These are phyloP conservation scores for Meteorus colon DNA, from an alignment of 2,888 invertebrate species.

Conservation along the genomic window DNA sequence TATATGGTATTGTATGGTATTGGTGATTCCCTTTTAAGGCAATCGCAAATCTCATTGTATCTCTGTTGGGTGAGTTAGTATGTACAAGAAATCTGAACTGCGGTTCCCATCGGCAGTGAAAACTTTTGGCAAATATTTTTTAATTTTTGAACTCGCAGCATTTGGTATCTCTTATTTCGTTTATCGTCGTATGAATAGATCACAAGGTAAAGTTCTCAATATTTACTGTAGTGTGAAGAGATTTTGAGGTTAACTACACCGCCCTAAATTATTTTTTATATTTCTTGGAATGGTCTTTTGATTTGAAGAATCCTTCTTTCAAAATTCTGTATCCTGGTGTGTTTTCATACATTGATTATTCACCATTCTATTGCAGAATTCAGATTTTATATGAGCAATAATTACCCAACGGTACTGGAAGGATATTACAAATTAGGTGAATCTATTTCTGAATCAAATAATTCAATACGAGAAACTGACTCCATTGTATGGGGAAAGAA, in stretches of 20 bases:
- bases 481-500: slow-evolving; percentile 78
- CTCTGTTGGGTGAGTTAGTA: slow-evolving; percentile 67
- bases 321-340: background rate
- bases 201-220: slow-evolving; percentile 78
- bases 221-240: slow-evolving; percentile 8
- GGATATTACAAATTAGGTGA: slow-evolving; percentile 83
- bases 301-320: too few species aligned
- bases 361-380: slow-evolving; percentile 77
- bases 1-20: slow-evolving; percentile 50
- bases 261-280: slow-evolving; percentile 32
- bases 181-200: slow-evolving; percentile 82
- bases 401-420: slow-evolving; percentile 80
- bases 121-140: slow-evolving; percentile 76
- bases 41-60: slow-evolving; percentile 52
- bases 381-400: slow-evolving; percentile 80
- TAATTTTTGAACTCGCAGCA: slow-evolving; percentile 77
- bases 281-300: background rate
- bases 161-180: slow-evolving; percentile 79
- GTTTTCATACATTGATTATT: background rate
- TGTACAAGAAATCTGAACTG: slow-evolving; percentile 76
- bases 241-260: slow-evolving; percentile 53
- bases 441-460: slow-evolving; percentile 72
- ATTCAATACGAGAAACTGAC: slow-evolving; percentile 71
- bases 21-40: slow-evolving; percentile 72
- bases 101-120: slow-evolving; percentile 67